Base-by-base conservation (phyloP, 2,113 vertebrate species). In the Poeciliopsis retropinna region DNA sequence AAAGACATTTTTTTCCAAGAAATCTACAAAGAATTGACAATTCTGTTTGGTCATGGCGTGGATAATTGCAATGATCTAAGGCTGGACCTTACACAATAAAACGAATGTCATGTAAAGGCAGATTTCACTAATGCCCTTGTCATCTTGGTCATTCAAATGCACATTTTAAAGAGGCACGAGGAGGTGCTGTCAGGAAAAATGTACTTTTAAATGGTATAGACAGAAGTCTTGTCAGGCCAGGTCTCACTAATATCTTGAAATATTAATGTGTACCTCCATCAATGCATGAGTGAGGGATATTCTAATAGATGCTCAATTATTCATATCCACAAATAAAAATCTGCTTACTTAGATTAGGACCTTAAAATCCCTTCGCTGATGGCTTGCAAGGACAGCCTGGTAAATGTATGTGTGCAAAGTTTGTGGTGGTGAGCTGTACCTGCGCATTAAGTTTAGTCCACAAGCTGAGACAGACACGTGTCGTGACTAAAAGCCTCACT, bases 291-390 rank as follows among this genome's bases (percentile, higher is more conserved):
- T 85, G 85, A 89, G 85, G 71, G 76, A 88, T 88, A 91, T 94
- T 94, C 91, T 93, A 94, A 94, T 92, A 94, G 82, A 90, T 78
- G 72, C 75, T 95, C 70, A 91, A 95, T 95, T 94, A 95, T 95
- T 95, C 78, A 95, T 90, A 82, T 34, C 82, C 91, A 94, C 93
- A 94, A 93, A 95, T 93, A 94, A 93, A 67, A 90, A 91, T 81
- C 91, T 90, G 88, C 87, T 91, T 92, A 92, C 91, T 88, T 91
- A 91, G 79, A 92, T 91, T 76, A 83, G 73, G 72, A 72, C 79
- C 51, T 88, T 84, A 88, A 91, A 90, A 80, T 71, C 82, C 51
- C 60, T 67, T 70, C 75, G 62, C 17, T 64, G 77, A 75, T 39
- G 86, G 68, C 73, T 89, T 70, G 84, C 81, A 69, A 80, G 72